These are phyloP conservation scores for Tamandua tetradactyla DNA, from an alignment of 2,797 vertebrate species.

Conservation along the genomic window DNA sequence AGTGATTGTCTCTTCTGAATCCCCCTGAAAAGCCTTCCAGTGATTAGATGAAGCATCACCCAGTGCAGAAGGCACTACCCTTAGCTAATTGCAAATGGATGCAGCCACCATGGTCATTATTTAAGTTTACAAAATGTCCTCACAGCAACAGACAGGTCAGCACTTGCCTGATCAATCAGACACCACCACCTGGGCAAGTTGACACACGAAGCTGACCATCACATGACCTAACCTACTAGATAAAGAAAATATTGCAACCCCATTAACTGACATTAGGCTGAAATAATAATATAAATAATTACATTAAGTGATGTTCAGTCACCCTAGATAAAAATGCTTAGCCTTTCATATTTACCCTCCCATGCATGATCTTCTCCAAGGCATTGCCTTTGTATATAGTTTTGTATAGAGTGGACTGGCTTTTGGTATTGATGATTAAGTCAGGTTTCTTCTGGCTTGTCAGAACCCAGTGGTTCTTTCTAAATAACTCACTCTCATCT, in stretches of 20 bases:
- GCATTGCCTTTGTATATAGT: neutral
- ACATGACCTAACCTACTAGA: neutral
- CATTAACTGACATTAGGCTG: neutral
- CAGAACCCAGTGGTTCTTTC: neutral
- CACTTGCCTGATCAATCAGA: no score
- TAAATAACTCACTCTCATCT: neutral
- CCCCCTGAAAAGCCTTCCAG: no score
- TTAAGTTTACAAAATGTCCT: no score
- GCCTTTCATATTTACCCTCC: neutral
- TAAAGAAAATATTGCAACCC: neutral
- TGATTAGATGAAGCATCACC: no score
- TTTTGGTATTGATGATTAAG: neutral
- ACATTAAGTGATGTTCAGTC: neutral
- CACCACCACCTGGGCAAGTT: no score
- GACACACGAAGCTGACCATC: no score
- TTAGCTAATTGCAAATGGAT: no score
- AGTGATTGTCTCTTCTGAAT: no score
- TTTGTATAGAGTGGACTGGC: neutral
- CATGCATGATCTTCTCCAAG: neutral
- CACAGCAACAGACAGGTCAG: no score
- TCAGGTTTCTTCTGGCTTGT: neutral
- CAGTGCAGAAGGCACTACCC: no score
- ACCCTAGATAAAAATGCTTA: neutral
- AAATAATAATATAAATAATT: neutral
- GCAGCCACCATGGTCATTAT: no score